Base-by-base conservation (phyloP, 1,140 invertebrate species). In the Diorhabda carinulata region DNA sequence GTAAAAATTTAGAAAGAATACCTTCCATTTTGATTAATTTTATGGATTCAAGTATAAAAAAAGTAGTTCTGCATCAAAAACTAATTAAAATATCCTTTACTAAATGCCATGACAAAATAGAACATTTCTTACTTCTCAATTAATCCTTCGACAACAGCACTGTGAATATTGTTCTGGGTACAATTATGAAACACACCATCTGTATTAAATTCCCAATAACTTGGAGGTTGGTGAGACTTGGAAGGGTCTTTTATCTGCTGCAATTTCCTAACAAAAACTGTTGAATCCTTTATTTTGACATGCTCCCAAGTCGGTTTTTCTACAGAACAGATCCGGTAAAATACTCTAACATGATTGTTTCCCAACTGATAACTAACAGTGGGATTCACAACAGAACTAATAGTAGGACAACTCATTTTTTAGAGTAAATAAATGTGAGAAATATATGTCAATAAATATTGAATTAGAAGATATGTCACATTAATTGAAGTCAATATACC, bases 181-280 rank as follows among this genome's bases (percentile, higher is more conserved):
- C 66, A 41, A 52, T 78, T 77, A 62, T 67, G 73, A 72, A 79
- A 78, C 44, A 76, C 45, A 44, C 74, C 74, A 64, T 78, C 74
- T 47, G 74, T 73, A 43, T 72, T 63, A 68, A 77, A 79, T 56
- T 74, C 69, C 78, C 76, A 78, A 68, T 72, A 78, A 52, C 61
- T 74, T n/a, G 67, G 67, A 10, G 57, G 43, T 47, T 58, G 9
- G 66, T 60, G 6, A 58, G 3, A 60, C 61, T 45, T n/a, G 52
- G 4, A 71, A 6, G 59, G 42, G 5, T 66, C 69, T 44, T 43
- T 64, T 45, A 78, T 65, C 58, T 79, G 74, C 66, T 76, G 75
- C n/a, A 73, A 66, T 67, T 69, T 70, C 25, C 76, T 61, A 8
- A 78, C 61, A 43, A 72, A 77, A 43, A 79, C 70, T 73, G 63